phyloP scores from a whole-genome alignment of 1,140 invertebrate species.

The Caenorhabditis inopinata region DNA sequence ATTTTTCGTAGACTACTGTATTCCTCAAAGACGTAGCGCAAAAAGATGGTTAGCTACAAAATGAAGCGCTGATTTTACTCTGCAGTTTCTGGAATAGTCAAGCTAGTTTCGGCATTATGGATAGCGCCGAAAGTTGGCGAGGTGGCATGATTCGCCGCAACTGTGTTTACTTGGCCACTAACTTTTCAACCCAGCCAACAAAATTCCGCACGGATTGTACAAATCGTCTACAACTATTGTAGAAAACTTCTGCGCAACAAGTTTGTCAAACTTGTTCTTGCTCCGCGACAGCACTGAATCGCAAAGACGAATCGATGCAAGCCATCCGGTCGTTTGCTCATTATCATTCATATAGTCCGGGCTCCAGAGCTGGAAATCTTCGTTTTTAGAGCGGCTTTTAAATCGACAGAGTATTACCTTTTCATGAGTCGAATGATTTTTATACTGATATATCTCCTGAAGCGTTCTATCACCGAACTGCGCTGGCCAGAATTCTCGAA shows the following conservation, averaged over 20 bases:
- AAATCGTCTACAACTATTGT: slow-evolving; percentile 59
- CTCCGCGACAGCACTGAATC: slow-evolving; percentile 51
- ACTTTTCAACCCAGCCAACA: slow-evolving; percentile 49
- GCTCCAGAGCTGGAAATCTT: slow-evolving; percentile 22
- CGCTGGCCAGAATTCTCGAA: slow-evolving; percentile 58
- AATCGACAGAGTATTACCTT: background rate
- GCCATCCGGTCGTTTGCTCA: slow-evolving; percentile 52
- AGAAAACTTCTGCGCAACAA: slow-evolving; percentile 50
- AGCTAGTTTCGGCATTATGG: too few species aligned
- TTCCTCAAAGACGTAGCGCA: too few species aligned
- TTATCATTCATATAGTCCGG: background rate
- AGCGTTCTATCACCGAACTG: slow-evolving; percentile 39
- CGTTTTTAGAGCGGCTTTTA: background rate
- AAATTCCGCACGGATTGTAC: slow-evolving; percentile 64
- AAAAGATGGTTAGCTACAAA: too few species aligned
- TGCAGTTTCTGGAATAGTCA: too few species aligned
- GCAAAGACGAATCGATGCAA: slow-evolving; percentile 59
- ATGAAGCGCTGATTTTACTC: too few species aligned
- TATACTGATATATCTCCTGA: slow-evolving; percentile 51
- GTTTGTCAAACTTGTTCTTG: slow-evolving; percentile 51
- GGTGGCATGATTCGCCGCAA: too few species aligned
- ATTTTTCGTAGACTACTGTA: too few species aligned
- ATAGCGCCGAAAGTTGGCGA: too few species aligned
- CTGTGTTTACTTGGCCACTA: too few species aligned
- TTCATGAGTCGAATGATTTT: slow-evolving; percentile 52